These are phyloP conservation scores for Lithobius niger DNA, from an alignment of 1,140 invertebrate species.

Conservation along the genomic window DNA sequence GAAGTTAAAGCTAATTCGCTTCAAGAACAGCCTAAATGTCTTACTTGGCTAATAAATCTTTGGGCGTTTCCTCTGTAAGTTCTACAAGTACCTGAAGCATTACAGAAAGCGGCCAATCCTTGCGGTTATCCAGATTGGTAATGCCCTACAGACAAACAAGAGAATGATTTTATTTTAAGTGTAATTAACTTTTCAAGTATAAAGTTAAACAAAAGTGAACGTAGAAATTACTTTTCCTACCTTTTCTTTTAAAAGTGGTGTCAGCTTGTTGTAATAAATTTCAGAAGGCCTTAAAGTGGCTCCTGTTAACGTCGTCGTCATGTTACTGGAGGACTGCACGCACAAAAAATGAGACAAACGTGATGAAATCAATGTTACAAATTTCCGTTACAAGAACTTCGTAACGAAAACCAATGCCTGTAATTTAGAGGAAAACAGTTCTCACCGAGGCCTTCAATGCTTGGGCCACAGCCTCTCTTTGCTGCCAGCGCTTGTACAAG, in stretches of 20 bases:
- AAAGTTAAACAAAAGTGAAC: too few relatives aligned
- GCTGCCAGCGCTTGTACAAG: constrained; percentile 92
- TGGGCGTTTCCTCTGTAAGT: constrained; percentile 77
- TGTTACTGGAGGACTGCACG: too few relatives aligned
- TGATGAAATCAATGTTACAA: neutral
- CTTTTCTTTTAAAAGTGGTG: constrained; percentile 68
- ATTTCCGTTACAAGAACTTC: neutral
- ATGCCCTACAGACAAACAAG: constrained; percentile 40
- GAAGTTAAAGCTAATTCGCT: too few relatives aligned
- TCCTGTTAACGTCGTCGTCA: too few relatives aligned
- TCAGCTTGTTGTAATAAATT: constrained; percentile 82
- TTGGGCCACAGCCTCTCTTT: constrained; percentile 52
- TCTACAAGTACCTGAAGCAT: constrained; percentile 73
- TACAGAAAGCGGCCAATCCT: constrained; percentile 75
- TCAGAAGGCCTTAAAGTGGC: constrained; percentile 60
- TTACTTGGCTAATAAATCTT: constrained; percentile 70
- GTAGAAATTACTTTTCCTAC: too few relatives aligned
- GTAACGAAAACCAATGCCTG: neutral
- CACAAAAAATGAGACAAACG: too few relatives aligned
- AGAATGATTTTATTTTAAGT: too few relatives aligned
- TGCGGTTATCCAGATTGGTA: constrained; percentile 58
- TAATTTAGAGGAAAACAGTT: constrained; percentile 3
- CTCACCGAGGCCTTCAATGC: constrained; percentile 12
- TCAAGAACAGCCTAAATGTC: too few relatives aligned
- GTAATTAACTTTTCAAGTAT: too few relatives aligned